Percentiles rank a stretch among this genome's conserved stretches.
These are phyloP conservation scores for Limnephilus marmoratus DNA, from an alignment of 2,888 invertebrate genomes.

Conservation along the genomic window DNA sequence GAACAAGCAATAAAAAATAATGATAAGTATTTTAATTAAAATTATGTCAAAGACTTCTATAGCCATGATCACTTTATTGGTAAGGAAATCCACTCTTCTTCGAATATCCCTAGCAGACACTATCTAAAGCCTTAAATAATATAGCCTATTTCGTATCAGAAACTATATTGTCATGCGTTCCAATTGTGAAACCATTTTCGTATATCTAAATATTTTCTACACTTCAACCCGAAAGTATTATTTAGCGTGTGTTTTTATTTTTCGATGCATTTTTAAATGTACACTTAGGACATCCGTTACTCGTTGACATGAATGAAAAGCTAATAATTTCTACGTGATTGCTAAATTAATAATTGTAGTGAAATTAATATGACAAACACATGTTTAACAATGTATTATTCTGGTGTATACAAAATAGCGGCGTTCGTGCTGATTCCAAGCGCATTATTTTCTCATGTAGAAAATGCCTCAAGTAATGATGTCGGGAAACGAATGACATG, in stretches of 20 bases:
- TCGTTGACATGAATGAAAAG: background rate
- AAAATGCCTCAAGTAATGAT: slow-evolving; percentile 61
- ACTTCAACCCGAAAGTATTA: background rate
- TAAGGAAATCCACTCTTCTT: background rate
- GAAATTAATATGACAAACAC: background rate
- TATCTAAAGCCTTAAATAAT: background rate
- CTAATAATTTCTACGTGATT: background rate
- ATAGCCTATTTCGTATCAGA: slow-evolving; percentile 46
- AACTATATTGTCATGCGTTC: slow-evolving; percentile 60
- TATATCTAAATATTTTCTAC: background rate
- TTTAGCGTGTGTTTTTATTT: background rate
- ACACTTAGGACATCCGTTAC: background rate
- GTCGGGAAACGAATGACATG: slow-evolving; percentile 62
- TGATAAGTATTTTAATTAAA: too few relatives aligned
- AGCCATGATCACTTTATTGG: background rate
- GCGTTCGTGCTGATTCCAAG: slow-evolving; percentile 40
- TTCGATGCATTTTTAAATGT: background rate
- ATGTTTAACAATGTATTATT: background rate
- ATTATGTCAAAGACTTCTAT: too few relatives aligned
- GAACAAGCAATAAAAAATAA: too few relatives aligned
- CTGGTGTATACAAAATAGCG: background rate
- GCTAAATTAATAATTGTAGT: background rate
- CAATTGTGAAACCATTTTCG: background rate
- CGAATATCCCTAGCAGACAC: background rate
- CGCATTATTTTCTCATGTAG: slow-evolving; percentile 48